phyloP scores from a whole-genome alignment of 64 coral and sea anemone genomes.

The Platygyra sinensis region DNA sequence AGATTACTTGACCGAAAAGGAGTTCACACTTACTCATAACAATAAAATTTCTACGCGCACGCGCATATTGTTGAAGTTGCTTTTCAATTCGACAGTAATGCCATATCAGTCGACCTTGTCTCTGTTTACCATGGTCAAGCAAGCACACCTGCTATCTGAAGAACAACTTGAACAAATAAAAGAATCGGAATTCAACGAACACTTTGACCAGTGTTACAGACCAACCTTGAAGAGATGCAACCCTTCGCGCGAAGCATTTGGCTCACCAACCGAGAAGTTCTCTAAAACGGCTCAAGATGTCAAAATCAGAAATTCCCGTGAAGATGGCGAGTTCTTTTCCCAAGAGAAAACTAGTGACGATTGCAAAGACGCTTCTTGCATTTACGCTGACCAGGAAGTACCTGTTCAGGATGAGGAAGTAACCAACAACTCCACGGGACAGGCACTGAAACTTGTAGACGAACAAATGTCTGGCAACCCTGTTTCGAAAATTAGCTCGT shows the following conservation, averaged over 20 bases:
- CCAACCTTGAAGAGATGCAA: background rate
- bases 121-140: slow-evolving; percentile 1
- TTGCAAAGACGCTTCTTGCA: background rate
- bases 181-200: background rate
- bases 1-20: too few species aligned
- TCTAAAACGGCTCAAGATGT: background rate
- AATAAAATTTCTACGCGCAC: too few species aligned
- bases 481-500: background rate
- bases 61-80: too few species aligned
- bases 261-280: slow-evolving; percentile 14
- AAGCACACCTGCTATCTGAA: slow-evolving; percentile 2
- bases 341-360: background rate
- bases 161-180: slow-evolving; percentile 17
- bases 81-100: background rate
- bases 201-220: background rate
- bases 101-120: background rate
- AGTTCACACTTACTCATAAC: too few species aligned
- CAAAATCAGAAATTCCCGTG: background rate
- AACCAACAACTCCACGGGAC: background rate
- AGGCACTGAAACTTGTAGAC: background rate
- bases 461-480: background rate
- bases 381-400: slow-evolving; percentile 4
- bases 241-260: background rate
- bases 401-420: background rate
- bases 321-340: background rate